phyloP scores from a whole-genome alignment of 2,797 vertebrate genomes.

The Eurystomus glaucurus region DNA sequence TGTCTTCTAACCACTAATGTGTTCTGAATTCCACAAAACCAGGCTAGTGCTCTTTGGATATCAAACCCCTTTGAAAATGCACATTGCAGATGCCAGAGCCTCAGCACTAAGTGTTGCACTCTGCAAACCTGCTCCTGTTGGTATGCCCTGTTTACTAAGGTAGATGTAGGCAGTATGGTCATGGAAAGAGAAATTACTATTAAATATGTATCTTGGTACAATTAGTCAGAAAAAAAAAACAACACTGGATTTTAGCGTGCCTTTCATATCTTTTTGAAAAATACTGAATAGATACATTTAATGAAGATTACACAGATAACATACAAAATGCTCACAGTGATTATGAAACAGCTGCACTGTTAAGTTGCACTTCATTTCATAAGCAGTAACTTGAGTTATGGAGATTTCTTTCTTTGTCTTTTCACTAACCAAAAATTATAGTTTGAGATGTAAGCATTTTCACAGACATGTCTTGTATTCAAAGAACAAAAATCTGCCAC shows the following conservation, averaged over 20 bases:
- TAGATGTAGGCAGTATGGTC: background rate
- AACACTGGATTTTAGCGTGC: background rate
- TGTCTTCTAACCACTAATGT: background rate
- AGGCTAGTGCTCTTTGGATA: background rate
- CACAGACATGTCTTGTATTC: background rate
- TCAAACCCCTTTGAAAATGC: background rate
- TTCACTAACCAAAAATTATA: background rate
- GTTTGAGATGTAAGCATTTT: background rate
- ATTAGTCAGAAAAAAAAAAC: background rate
- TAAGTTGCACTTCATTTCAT: background rate
- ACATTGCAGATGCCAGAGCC: accelerated
- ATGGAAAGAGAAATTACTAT: background rate
- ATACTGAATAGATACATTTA: background rate
- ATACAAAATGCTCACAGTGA: background rate
- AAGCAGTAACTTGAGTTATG: background rate
- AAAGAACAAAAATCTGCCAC: background rate
- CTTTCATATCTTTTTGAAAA: background rate
- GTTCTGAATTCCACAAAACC: background rate
- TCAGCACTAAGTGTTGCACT: background rate
- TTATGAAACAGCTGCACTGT: background rate
- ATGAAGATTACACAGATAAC: background rate
- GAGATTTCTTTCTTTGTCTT: background rate
- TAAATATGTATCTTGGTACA: background rate
- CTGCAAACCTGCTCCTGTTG: background rate
- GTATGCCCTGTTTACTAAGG: background rate